Evolutionary conservation across 2,113 vertebrate genomes (phyloP).

Genomic region (Xiphorhynchus elegans): DNA sequence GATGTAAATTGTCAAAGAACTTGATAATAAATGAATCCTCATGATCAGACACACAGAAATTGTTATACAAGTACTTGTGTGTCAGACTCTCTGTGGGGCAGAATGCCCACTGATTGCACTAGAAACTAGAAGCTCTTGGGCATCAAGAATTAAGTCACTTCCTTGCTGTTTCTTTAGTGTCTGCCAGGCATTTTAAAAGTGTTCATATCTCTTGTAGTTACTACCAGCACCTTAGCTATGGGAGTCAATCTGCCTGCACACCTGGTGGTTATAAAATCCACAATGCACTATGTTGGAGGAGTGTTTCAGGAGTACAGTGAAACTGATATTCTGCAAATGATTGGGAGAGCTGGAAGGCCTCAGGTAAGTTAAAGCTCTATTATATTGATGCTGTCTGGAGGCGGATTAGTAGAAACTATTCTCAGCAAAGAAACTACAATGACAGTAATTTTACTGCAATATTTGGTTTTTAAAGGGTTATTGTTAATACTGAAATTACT

Average conservation of each 20-base stretch:
- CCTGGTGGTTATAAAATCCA: conserved; percentile 96
- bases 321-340: conserved; percentile 97
- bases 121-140: not conserved
- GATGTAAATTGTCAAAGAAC: not conserved
- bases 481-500: not conserved
- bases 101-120: not conserved
- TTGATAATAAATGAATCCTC: not conserved
- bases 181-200: not conserved
- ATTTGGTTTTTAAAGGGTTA: not conserved
- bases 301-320: conserved; percentile 96
- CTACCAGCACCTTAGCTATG: conserved; percentile 96
- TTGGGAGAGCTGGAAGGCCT: conserved; percentile 94
- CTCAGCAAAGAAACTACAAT: not conserved
- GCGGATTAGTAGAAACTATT: not conserved
- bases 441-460: not conserved
- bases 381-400: not conserved
- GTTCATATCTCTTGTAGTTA: conserved; percentile 82
- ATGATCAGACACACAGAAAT: not conserved
- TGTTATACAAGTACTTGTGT: not conserved
- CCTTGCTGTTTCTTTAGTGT: not conserved
- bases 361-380: conserved; percentile 79
- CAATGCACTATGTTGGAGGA: conserved; percentile 91
- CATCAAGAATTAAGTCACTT: not conserved
- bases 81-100: not conserved
- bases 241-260: conserved; percentile 98